These are phyloP conservation scores for Dendrolimus pini DNA, from an alignment of 2,888 invertebrate species.

Conservation along the genomic window DNA sequence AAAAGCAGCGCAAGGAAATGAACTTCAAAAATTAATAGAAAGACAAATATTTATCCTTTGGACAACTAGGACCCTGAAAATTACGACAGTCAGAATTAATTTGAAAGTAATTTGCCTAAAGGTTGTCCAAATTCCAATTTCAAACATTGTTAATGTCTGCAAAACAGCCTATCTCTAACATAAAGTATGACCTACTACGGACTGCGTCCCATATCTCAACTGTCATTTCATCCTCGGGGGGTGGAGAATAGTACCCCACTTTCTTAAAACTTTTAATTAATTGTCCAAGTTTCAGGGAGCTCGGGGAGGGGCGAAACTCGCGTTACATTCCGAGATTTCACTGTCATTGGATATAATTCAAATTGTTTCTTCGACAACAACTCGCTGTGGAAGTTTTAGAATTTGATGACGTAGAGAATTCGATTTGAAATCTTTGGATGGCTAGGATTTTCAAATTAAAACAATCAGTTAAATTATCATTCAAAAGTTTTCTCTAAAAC, in stretches of 20 bases:
- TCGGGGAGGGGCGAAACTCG: constrained; percentile 25
- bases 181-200: neutral
- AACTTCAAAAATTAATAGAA: too few relatives aligned
- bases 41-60: too few relatives aligned
- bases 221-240: constrained; percentile 1
- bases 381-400: neutral
- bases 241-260: constrained; percentile 19
- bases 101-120: too few relatives aligned
- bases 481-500: neutral
- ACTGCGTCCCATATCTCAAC: constrained; percentile 17
- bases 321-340: constrained; percentile 40
- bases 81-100: too few relatives aligned
- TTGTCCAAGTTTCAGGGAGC: constrained; percentile 42
- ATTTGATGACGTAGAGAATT: neutral
- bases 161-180: neutral
- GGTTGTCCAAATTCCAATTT: too few relatives aligned
- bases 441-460: constrained; percentile 1
- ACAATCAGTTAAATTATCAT: neutral
- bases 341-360: constrained; percentile 46
- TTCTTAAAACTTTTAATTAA: constrained; percentile 63
- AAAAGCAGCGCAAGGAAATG: too few relatives aligned
- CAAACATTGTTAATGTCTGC: too few relatives aligned
- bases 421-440: neutral
- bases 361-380: constrained; percentile 31
- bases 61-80: too few relatives aligned